Evolutionary conservation across 2,113 vertebrate species (phyloP), one percentile per base, ranked within the genome.

Genomic region (Channa maculata): DNA sequence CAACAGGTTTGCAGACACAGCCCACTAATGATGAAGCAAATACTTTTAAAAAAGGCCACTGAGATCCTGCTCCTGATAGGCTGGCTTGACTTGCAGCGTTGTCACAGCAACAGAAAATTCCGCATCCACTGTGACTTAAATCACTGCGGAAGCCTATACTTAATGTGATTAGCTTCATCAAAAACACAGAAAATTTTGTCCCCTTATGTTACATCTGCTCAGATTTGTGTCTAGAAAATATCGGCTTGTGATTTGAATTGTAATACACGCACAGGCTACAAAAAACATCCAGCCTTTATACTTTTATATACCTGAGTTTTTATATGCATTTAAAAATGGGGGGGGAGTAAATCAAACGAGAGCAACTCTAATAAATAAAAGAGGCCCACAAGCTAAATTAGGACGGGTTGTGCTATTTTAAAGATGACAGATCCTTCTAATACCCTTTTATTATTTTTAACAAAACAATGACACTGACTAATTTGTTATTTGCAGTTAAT

Each of bases 51-150:
- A 71, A 59, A 54, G 68, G 63, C 8, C 62, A 57, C 75, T 66
- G 36, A 44, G 55, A 61, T 76, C 3, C 6, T n/a, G 58, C 8
- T 70, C 36, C 55, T 13, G 74, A 64, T 50, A 0, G 70, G 38
- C 55, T 54, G 8, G 1, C 60, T 76, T 49, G 15, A 49, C 64
- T 69, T 50, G 63, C 24, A 51, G 65, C 11, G 88, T 87, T 87
- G 88, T 83, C 84, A 85, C 82, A 77, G 85, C 85, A 88, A 85
- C 83, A 57, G 65, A 59, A 52, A 51, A 64, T 43, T 49, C 76
- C 64, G 75, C 71, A 68, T 71, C 52, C 53, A 9, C 44, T 49
- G 1, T 11, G 34, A 58, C 46, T 65, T 6, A 59, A 78, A 74
- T 65, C 50, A 15, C 14, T 5, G 33, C 15, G 65, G 14, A 60